Evolutionary conservation across 2,888 invertebrate genomes (phyloP).

Genomic region (Eilema sororculum): DNA sequence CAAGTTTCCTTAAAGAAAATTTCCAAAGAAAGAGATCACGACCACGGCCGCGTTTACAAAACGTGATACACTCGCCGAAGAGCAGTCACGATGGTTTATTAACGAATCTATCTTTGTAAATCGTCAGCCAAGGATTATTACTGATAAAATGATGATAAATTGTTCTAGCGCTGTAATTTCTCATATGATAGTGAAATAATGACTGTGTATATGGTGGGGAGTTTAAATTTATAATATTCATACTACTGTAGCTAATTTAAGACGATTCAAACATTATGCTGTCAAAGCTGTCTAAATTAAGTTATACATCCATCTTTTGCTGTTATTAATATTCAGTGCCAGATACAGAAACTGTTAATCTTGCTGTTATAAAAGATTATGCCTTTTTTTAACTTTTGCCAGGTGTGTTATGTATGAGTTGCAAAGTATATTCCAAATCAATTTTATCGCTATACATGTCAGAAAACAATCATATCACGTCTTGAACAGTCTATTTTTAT

Average conservation of each 20-base stretch:
- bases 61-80: conserved; percentile 52
- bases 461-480: no score
- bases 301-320: background rate
- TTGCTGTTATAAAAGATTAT: no score
- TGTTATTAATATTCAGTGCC: background rate
- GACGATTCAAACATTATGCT: background rate
- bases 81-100: conserved; percentile 81
- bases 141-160: conserved; percentile 60
- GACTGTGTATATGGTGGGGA: background rate
- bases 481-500: no score
- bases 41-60: conserved; percentile 43
- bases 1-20: conserved; percentile 31
- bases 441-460: no score
- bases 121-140: conserved; percentile 71
- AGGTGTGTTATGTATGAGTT: no score
- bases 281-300: background rate
- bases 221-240: no score
- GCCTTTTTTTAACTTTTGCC: no score
- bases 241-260: background rate
- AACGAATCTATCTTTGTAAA: conserved; percentile 68
- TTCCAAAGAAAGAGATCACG: conserved; percentile 61
- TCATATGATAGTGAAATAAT: background rate
- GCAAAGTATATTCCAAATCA: no score
- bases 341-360: background rate
- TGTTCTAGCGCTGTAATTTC: conserved; percentile 46